Conservation (phyloP, 2,888 invertebrate genomes). For the Caenorhabditis uteleia region DNA sequence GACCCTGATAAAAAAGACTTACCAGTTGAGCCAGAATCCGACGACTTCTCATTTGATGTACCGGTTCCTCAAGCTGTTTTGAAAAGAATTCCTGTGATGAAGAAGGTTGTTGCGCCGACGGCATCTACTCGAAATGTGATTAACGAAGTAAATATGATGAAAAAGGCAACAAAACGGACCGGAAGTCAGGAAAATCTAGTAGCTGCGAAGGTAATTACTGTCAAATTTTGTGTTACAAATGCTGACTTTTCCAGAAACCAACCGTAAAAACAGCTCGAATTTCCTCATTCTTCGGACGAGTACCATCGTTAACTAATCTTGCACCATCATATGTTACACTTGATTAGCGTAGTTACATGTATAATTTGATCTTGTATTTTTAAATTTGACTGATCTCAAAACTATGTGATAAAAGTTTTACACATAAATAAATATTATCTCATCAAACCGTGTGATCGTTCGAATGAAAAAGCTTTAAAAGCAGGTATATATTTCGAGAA, state of each 20-base stretch:
- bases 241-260: neutral
- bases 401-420: no score
- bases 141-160: neutral
- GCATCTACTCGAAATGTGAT: no score
- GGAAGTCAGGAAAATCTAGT: neutral
- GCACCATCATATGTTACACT: no score
- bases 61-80: constrained; percentile 13
- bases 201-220: neutral
- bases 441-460: neutral
- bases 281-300: constrained; percentile 17
- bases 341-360: no score
- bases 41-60: constrained; percentile 32
- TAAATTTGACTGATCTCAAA: no score
- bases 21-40: no score
- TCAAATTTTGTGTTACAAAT: neutral
- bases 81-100: constrained; percentile 1
- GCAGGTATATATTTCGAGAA: no score
- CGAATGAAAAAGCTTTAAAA: neutral
- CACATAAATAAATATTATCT: neutral
- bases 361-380: no score
- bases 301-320: constrained; percentile 2
- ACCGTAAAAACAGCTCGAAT: constrained; percentile 10
- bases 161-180: neutral
- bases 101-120: no score
- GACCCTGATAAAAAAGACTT: no score